Base-by-base conservation (phyloP, 1,140 invertebrate genomes). In the Philopotamus ludificatus region DNA sequence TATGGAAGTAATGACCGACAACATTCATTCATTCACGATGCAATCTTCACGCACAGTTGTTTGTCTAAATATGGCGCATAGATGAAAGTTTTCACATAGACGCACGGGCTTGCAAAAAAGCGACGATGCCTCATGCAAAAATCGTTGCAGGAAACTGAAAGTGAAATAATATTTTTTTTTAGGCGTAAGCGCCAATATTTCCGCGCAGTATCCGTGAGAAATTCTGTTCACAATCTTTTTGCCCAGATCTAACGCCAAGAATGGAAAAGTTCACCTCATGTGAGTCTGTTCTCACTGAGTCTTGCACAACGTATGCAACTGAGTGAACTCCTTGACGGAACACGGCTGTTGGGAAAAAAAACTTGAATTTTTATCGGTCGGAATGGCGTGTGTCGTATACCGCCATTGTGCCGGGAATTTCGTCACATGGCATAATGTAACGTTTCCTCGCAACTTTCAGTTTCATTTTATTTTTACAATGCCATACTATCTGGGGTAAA, bases 171-270 rank as follows among this genome's bases (percentile, higher is more conserved):
- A 7, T 12, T 47, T 18, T 20, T 54, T 26, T 18, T 8, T 15
- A 23, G 16, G 12, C 28, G 28, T 34, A 34, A 34, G 12, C 4
- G 23, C 49, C 28, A 7, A 12, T 34, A 34, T 34, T 34, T 25
- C 42, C 42, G 18, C n/a, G n/a, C 12, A 25, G 47, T 63, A 42
- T 59, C 66, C 67, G 67, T 68, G 67, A 47, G 67, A 68, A 68
- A 18, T 16, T 63, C n/a, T 25, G n/a, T 20, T n/a, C 25, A 16
- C 41, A 59, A 60, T 65, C 57, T 66, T 66, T 66, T 66, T 61
- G 58, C 58, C 42, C 49, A 53, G 50, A 61, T 66, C 65, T 45
- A 22, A n/a, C n/a, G n/a, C n/a, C n/a, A 12, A 25, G 55, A 55
- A 53, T 62, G 34, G 57, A 60, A 60, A 45, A 60, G 44, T 47